Base-by-base conservation (phyloP, 2,888 invertebrate genomes). In the Calameuta filiformis region DNA sequence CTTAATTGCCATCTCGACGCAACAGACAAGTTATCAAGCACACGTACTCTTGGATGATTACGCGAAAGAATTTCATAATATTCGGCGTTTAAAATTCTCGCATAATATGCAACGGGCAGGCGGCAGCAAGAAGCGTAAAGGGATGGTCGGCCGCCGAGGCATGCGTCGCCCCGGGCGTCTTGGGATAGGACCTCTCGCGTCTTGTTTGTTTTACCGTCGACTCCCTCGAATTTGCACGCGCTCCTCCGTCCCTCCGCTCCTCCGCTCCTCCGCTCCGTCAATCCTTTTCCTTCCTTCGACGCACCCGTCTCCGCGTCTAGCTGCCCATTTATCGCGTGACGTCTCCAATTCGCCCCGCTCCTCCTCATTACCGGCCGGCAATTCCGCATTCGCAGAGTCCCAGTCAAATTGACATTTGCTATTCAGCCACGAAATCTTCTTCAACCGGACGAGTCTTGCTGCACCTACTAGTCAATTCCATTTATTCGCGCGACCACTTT, bases 11-110 rank as follows among this genome's bases (percentile, higher is more conserved):
- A 40, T 40, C 15, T 15, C 15, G 40, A 6, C 15, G 40, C 40
- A 40, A 40, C 40, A 40, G 40, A 40, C 40, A 40, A 40, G 15
- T 40, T 15, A 40, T 40, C 40, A 40, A 40, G 40, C 40, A 15
- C 40, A 40, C 40, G 40, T 40, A 40, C 15, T 40, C 40, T 40
- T 40, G 40, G 80, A 83, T 84, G 84, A 88, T 87, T 83, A 87
- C 83, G 85, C 83, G 85, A 84, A 88, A 85, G 89, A 90, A 89
- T 88, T 88, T 88, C 87, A 83, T 90, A 89, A 89, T 88, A 86
- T 88, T 88, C 86, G 85, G 83, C 84, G 88, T 87, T 88, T 86
- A 86, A 89, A 90, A 90, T 90, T 89, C 87, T 84, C 86, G 87
- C 87, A 88, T 88, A 87, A 89, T 87, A 86, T 83, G 40, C 15